Evolutionary conservation across 2,888 invertebrate species (phyloP).

Genomic region (Hypomecis atomaria): DNA sequence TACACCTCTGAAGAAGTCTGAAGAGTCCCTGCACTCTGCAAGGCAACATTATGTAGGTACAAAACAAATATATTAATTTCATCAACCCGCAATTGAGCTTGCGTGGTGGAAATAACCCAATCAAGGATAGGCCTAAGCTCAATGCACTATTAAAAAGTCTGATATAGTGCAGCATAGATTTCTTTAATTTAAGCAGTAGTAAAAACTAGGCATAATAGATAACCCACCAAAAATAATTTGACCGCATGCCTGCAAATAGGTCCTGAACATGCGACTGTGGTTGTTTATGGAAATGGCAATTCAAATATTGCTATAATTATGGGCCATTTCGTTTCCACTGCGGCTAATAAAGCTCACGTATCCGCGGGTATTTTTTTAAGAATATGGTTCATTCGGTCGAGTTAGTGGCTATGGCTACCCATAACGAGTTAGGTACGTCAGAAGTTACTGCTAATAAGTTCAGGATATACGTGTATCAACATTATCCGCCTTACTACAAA

Average conservation of each 20-base stretch:
- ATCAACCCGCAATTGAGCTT: not conserved
- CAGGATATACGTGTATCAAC: conserved; percentile 16
- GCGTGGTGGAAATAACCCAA: not conserved
- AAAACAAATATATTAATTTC: too few relatives aligned
- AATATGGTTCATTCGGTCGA: conserved; percentile 55
- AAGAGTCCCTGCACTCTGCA: too few relatives aligned
- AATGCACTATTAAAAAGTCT: too few relatives aligned
- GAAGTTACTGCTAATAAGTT: conserved; percentile 8
- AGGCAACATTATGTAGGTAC: too few relatives aligned
- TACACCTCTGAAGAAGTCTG: too few relatives aligned
- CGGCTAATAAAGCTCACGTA: conserved; percentile 70
- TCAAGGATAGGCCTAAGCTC: too few relatives aligned
- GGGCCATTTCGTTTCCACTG: conserved; percentile 72
- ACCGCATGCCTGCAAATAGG: conserved; percentile 67
- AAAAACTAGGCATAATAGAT: conserved; percentile 16
- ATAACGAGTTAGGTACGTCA: not conserved
- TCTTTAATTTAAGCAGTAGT: not conserved
- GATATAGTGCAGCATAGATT: not conserved
- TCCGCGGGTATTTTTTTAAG: conserved; percentile 57
- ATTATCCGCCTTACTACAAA: too few relatives aligned
- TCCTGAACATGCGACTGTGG: conserved; percentile 70
- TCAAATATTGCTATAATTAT: conserved; percentile 78
- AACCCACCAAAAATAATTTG: conserved; percentile 57
- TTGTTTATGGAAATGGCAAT: conserved; percentile 71
- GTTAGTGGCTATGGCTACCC: conserved; percentile 12